A percentile compares a stretch with the other conserved stretches of the same genome.
Conservation (phyloP, 1,140 invertebrate species). For the Rhynchophorus ferrugineus region DNA sequence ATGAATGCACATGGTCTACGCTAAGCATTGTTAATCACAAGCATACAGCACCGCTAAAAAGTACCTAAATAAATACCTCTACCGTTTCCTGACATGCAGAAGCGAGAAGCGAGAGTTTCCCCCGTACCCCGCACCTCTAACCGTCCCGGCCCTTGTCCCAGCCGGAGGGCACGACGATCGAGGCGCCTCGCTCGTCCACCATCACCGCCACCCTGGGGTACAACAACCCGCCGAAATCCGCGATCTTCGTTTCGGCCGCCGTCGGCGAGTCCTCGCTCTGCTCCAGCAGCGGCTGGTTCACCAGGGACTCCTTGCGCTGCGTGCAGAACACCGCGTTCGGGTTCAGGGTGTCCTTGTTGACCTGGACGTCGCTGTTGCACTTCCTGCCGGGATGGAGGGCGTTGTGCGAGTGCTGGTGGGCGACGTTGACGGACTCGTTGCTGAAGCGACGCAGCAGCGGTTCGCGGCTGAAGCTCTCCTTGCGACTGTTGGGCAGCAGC, state of each 20-base stretch:
- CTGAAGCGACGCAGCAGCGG: constrained; percentile 9
- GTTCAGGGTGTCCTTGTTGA: constrained; percentile 1
- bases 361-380: not conserved
- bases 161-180: constrained; percentile 2
- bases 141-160: too few relatives aligned
- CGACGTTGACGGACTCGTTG: not conserved
- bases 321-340: not conserved
- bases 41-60: too few relatives aligned
- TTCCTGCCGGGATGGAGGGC: not conserved
- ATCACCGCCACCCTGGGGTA: not conserved
- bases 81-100: constrained; percentile 11
- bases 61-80: too few relatives aligned
- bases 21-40: too few relatives aligned
- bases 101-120: constrained; percentile 5
- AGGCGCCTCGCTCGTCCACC: constrained; percentile 9
- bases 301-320: constrained; percentile 12
- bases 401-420: not conserved
- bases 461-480: constrained; percentile 1
- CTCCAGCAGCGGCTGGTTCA: constrained; percentile 15
- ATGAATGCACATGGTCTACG: too few relatives aligned
- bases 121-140: too few relatives aligned
- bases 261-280: constrained; percentile 15
- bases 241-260: too few relatives aligned
- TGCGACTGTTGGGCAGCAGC: not conserved
- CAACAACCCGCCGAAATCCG: too few relatives aligned